phyloP scores from a whole-genome alignment of 2,113 vertebrate genomes.

The Hypanus sabinus region DNA sequence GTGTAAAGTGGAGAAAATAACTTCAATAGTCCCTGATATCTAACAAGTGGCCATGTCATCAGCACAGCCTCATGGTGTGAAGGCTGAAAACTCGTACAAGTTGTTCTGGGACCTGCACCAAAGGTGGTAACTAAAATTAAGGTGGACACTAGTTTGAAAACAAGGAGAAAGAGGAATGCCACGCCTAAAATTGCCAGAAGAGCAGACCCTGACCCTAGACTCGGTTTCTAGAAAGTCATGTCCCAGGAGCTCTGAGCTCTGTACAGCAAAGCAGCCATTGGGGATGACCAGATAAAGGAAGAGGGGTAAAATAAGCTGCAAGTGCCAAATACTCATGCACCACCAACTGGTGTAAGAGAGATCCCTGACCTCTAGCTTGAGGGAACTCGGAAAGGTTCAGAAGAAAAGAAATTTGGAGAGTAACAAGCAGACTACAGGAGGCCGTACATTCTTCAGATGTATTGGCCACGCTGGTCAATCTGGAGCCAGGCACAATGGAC shows the following conservation, averaged over 20 bases:
- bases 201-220: slow-evolving; percentile 61
- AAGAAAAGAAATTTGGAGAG: slow-evolving; percentile 19
- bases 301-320: slow-evolving; percentile 34
- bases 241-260: slow-evolving; percentile 54
- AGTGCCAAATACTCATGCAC: slow-evolving; percentile 61
- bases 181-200: slow-evolving; percentile 49
- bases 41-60: slow-evolving; percentile 55
- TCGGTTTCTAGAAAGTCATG: slow-evolving; percentile 49
- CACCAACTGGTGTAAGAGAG: slow-evolving; percentile 76
- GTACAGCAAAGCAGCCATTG: slow-evolving; percentile 52
- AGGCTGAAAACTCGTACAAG: slow-evolving; percentile 83
- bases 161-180: slow-evolving; percentile 52
- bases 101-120: slow-evolving; percentile 74
- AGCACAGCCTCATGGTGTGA: slow-evolving; percentile 83
- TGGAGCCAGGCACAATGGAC: slow-evolving; percentile 45
- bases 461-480: slow-evolving; percentile 59
- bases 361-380: slow-evolving; percentile 86
- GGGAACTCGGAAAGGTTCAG: slow-evolving; percentile 37
- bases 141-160: slow-evolving; percentile 54
- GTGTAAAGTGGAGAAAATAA: too few relatives aligned
- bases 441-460: slow-evolving; percentile 51
- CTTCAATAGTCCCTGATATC: too few relatives aligned
- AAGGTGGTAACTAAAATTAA: slow-evolving; percentile 56
- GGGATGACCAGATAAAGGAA: slow-evolving; percentile 51
- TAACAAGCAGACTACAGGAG: neutral